These are phyloP conservation scores for Rhimphoctona megacephalus DNA, from an alignment of 2,888 invertebrate genomes.

Conservation along the genomic window DNA sequence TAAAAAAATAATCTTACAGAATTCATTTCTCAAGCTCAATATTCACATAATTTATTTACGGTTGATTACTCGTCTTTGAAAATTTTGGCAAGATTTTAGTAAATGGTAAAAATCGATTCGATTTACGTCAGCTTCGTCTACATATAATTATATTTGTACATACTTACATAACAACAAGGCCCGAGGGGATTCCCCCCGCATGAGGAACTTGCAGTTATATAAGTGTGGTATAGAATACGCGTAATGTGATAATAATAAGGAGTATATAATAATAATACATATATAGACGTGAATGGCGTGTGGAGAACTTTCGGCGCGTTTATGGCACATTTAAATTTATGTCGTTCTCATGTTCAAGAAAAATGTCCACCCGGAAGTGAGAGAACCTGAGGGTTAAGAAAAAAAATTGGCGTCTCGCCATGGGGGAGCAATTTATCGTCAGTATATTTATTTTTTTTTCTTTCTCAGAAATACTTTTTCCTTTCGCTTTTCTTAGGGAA, in stretches of 20 bases:
- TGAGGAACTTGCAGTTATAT: not conserved
- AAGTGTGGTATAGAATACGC: not conserved
- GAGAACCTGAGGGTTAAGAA: not conserved
- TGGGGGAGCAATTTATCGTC: conserved; percentile 5
- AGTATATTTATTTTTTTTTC: not conserved
- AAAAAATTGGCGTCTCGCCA: not conserved
- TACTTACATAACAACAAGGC: not conserved
- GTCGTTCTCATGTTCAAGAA: conserved; percentile 11
- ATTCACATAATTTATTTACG: no score
- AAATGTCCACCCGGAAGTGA: not conserved
- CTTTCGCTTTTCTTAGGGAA: not conserved
- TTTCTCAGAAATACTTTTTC: not conserved
- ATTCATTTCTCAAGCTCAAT: no score
- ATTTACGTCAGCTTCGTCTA: no score
- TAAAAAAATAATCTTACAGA: no score
- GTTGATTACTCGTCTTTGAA: not conserved
- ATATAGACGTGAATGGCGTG: not conserved
- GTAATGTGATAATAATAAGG: conserved; percentile 10
- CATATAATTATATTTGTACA: not conserved
- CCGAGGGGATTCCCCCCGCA: not conserved
- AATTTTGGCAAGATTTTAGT: not conserved
- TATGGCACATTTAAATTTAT: not conserved
- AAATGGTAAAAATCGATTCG: not conserved
- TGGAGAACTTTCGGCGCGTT: not conserved
- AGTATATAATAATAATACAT: not conserved